phyloP scores from a whole-genome alignment of 2,113 vertebrate species.

The Apistogramma diplotaenia region DNA sequence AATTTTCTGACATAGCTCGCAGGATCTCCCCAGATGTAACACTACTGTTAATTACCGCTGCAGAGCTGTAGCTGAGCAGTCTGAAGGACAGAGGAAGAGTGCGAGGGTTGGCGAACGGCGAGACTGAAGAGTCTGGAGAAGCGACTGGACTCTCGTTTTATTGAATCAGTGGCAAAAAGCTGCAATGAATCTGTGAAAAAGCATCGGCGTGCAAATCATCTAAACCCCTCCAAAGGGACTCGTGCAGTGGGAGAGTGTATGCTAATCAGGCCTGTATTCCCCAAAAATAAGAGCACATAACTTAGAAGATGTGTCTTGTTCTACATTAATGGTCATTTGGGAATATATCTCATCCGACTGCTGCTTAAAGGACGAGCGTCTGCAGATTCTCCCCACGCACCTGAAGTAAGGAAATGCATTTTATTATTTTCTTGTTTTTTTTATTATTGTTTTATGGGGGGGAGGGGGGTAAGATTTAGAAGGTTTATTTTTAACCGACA shows the following conservation, averaged over 20 bases:
- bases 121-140: not conserved
- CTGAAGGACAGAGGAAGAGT: constrained; percentile 67
- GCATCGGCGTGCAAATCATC: constrained; percentile 27
- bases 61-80: constrained; percentile 61
- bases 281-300: constrained; percentile 52
- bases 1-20: constrained; percentile 81
- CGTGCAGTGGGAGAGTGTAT: constrained; percentile 34
- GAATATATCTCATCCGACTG: constrained; percentile 32
- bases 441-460: no score
- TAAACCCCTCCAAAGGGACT: constrained; percentile 40
- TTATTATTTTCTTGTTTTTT: not conserved
- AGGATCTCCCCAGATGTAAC: constrained; percentile 79
- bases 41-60: constrained; percentile 82
- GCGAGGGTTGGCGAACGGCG: not conserved
- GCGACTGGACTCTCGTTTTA: constrained; percentile 41
- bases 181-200: constrained; percentile 7
- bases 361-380: constrained; percentile 34
- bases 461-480: not conserved
- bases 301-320: constrained; percentile 46
- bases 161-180: constrained; percentile 9
- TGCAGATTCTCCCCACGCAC: constrained; percentile 12
- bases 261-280: constrained; percentile 46
- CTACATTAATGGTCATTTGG: constrained; percentile 51
- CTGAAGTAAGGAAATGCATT: constrained; percentile 14
- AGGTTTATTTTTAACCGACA: constrained; percentile 29